Evolutionary conservation across 2,797 vertebrate genomes (phyloP).

Genomic region (Eulemur albifrons): DNA sequence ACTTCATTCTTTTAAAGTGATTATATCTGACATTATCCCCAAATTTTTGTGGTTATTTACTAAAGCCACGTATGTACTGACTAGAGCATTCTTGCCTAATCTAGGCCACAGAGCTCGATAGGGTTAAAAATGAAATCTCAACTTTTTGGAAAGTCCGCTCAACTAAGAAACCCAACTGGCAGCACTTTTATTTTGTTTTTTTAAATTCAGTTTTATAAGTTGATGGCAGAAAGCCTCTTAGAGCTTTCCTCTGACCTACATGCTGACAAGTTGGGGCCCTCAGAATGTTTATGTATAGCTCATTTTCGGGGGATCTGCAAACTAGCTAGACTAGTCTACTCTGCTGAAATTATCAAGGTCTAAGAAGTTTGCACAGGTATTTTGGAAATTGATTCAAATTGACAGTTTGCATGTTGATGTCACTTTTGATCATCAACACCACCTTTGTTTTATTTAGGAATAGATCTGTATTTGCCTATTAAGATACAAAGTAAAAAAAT

Average conservation of each 20-base stretch:
- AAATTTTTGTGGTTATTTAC: background rate
- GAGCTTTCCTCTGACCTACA: background rate
- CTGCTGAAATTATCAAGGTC: conserved; percentile 41
- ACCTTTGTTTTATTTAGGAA: background rate
- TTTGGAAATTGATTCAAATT: conserved; percentile 44
- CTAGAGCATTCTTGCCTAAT: background rate
- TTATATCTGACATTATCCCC: background rate
- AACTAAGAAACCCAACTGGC: background rate
- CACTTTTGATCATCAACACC: conserved; percentile 50
- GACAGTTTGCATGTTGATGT: background rate
- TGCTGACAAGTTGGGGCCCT: background rate
- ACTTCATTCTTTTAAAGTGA: conserved; percentile 29
- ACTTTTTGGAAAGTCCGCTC: background rate
- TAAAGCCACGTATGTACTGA: background rate
- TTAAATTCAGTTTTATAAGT: conserved; percentile 22
- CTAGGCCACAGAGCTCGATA: background rate
- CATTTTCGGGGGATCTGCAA: background rate
- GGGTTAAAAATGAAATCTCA: conserved; percentile 22
- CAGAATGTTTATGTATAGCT: background rate
- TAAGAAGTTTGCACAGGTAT: background rate
- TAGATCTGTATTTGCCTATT: conserved; percentile 10
- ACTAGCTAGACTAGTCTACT: conserved; percentile 14
- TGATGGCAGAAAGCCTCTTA: background rate
- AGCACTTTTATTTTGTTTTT: background rate
- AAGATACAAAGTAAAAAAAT: background rate